Evolutionary conservation across 2,113 vertebrate species (phyloP), one percentile per base, ranked within the genome.

Genomic region (Microcebus tavaratra): DNA sequence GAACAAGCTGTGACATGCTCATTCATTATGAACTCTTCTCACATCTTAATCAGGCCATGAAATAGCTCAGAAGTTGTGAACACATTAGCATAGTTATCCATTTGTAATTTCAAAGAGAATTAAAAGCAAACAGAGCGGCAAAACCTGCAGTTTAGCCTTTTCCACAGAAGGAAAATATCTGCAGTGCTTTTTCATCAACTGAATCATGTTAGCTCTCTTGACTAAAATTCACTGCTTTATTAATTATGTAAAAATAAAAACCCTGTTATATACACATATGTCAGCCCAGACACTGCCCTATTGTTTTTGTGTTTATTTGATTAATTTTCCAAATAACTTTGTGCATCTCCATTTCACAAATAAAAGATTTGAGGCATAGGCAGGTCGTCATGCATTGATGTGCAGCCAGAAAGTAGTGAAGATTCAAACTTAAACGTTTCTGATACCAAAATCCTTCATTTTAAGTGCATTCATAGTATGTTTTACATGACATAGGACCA

Each of bases 11-110:
- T 45, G 92, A 36, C 83, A 91, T 48, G 42, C 25, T 95, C 13
- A 25, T 82, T 85, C 89, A 96, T 87, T 82, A 75, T 55, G 87
- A 75, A n/a, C 75, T 55, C 90, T 80, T 70, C 34, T 73, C 89
- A 73, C 88, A 95, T 96, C 76, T 97, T 98, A 98, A 98, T 98
- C 94, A 98, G 91, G 3, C 45, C 86, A 42, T 90, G 87, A 98
- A 75, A 96, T 89, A 90, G 91, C 97, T 88, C 34, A 85, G 29
- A 65, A 94, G 6, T 29, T 29, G 92, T 93, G 89, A 94, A 97
- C 59, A 84, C 94, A 93, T 85, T 95, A 93, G 39, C 72, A 50
- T 42, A 95, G 91, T 88, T 92, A 94, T 78, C 25, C 84, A 92
- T 67, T 96, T 97, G 88, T 91, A 95, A 95, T 91, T 97, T 97